Evolutionary conservation across 1,140 invertebrate genomes (phyloP), one percentile per base, ranked within the genome.

Genomic region (Rhagoletis zephyria): DNA sequence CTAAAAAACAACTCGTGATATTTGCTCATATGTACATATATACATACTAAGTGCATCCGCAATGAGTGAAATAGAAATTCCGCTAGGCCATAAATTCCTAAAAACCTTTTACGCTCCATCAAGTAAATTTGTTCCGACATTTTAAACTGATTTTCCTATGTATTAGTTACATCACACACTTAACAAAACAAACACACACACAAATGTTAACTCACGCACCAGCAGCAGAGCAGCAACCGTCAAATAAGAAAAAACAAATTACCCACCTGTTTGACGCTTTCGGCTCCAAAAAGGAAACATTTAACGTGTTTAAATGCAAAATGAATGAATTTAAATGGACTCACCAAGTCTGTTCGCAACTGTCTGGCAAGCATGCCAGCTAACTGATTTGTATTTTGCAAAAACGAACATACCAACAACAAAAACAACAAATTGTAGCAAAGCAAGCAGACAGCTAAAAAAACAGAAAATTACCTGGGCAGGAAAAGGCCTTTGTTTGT

Each of bases 261-360:
- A 81, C 3, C 16, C 74, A 81, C 45, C 74, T 81, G 74, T 56
- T 81, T 19, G 42, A 16, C 16, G 74, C 19, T 81, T 74, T 74
- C 40, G 74, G 30, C 5, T 16, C n/a, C 48, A 19, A 81, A 59
- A 81, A 81, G 74, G 74, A 81, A 81, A 16, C 19, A n/a, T 59
- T 56, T 56, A 81, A 56, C 2, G n/a, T 12, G 56, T 81, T 81
- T 30, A 30, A 81, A 81, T 81, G n/a, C 74, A 81, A 81, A 81
- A 56, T 81, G 16, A 56, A 81, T 56, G 19, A 3, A 9, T 56
- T 7, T 19, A 14, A 56, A 81, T 56, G 74, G n/a, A 81, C 74
- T 7, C 74, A 48, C 74, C 74, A 48, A 56, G 74, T 56, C 74
- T 56, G 74, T n/a, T 40, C 45, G 48, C 74, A 81, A 56, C 14